These are phyloP conservation scores for Neogale vison DNA, from an alignment of 2,113 vertebrate species.

Conservation along the genomic window DNA sequence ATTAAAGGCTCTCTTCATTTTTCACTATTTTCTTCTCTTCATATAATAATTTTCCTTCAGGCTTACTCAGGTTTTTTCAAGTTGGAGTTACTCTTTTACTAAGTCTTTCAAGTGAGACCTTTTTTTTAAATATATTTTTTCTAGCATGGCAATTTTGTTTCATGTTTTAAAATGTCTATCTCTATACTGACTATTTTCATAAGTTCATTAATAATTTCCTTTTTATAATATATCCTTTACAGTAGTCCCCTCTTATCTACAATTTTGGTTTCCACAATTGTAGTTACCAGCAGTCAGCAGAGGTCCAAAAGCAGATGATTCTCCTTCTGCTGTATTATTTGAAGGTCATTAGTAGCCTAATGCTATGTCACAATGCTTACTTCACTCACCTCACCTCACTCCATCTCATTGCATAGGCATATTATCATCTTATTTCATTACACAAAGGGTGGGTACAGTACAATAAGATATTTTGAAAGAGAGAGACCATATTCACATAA, in stretches of 20 bases:
- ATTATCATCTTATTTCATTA: not conserved
- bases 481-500: too few relatives aligned
- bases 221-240: not conserved
- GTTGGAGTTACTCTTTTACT: not conserved
- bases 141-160: not conserved
- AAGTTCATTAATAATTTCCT: not conserved
- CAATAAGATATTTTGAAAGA: not conserved
- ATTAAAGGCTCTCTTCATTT: not conserved
- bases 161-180: not conserved
- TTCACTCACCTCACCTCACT: not conserved
- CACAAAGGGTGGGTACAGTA: not conserved
- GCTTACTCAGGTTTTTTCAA: not conserved
- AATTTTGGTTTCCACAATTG: not conserved
- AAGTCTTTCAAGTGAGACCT: not conserved
- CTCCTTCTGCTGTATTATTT: not conserved
- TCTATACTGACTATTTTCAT: not conserved
- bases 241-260: not conserved
- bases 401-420: not conserved
- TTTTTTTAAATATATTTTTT: not conserved
- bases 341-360: not conserved
- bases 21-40: not conserved
- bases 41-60: not conserved
- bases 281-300: too few relatives aligned
- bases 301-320: not conserved
- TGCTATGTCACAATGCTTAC: not conserved